Evolutionary conservation across 2,113 vertebrate genomes (phyloP).

Genomic region (Falco punctatus): DNA sequence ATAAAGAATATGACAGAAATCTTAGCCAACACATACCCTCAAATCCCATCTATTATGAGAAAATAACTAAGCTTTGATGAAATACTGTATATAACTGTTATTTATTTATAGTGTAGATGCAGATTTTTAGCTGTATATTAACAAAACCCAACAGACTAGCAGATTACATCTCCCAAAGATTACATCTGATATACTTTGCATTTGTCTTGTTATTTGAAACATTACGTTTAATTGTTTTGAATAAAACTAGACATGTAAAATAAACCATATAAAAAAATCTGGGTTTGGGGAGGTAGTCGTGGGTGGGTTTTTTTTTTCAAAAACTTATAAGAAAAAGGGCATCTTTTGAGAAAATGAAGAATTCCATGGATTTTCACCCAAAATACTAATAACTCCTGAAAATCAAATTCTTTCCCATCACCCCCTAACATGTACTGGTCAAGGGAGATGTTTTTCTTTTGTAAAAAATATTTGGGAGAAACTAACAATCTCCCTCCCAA

Average conservation of each 20-base stretch:
- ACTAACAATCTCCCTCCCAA: background rate
- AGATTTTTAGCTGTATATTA: background rate
- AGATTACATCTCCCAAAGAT: background rate
- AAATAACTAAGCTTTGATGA: background rate
- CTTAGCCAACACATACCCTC: background rate
- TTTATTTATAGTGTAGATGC: background rate
- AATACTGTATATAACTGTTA: background rate
- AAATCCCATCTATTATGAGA: background rate
- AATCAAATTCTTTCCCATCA: background rate
- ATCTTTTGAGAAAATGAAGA: background rate
- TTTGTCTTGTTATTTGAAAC: background rate
- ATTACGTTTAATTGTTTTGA: background rate
- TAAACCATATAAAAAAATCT: background rate
- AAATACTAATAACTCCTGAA: background rate
- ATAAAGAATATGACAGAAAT: background rate
- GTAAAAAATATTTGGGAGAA: background rate
- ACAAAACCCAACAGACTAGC: background rate
- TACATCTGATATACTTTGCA: background rate
- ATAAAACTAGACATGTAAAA: background rate
- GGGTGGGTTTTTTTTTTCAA: fast-evolving
- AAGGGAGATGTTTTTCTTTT: background rate
- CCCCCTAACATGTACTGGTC: background rate
- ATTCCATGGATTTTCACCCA: background rate
- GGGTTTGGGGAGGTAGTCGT: too few species aligned
- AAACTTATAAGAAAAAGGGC: background rate